Evolutionary conservation across 2,797 vertebrate genomes (phyloP).

Genomic region (Peromyscus melanophrys): DNA sequence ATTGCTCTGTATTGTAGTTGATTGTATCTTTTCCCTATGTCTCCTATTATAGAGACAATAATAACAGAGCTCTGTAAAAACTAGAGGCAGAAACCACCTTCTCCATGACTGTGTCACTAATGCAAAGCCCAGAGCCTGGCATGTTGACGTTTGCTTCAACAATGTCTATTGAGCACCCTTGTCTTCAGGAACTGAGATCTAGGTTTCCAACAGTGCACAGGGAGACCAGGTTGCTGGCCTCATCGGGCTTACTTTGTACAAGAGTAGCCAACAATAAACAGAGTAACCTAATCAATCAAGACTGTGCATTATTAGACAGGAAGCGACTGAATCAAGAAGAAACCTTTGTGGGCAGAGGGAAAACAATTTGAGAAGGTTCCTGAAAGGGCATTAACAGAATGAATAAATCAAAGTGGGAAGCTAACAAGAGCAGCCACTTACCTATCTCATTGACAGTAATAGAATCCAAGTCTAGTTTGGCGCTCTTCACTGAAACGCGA

Average conservation of each 20-base stretch:
- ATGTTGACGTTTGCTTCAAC: neutral
- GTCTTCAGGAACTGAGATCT: neutral
- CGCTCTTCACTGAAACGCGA: neutral
- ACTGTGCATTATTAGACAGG: neutral
- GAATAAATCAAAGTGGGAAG: neutral
- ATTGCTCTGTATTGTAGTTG: neutral
- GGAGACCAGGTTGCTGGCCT: neutral
- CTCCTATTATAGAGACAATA: neutral
- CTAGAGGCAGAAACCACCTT: neutral
- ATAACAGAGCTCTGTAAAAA: neutral
- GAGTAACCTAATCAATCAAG: neutral
- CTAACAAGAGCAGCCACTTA: neutral
- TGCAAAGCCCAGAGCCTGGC: neutral
- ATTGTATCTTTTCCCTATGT: neutral
- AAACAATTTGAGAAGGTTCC: neutral
- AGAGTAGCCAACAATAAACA: neutral
- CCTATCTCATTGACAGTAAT: neutral
- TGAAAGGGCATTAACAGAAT: neutral
- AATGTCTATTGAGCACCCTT: neutral
- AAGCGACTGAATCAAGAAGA: neutral
- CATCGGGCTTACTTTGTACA: neutral
- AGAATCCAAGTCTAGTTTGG: neutral
- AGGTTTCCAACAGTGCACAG: neutral
- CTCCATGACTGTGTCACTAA: neutral
- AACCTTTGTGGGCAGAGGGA: neutral